phyloP scores from a whole-genome alignment of 2,797 vertebrate genomes.

The Sebastes hopkinsi region DNA sequence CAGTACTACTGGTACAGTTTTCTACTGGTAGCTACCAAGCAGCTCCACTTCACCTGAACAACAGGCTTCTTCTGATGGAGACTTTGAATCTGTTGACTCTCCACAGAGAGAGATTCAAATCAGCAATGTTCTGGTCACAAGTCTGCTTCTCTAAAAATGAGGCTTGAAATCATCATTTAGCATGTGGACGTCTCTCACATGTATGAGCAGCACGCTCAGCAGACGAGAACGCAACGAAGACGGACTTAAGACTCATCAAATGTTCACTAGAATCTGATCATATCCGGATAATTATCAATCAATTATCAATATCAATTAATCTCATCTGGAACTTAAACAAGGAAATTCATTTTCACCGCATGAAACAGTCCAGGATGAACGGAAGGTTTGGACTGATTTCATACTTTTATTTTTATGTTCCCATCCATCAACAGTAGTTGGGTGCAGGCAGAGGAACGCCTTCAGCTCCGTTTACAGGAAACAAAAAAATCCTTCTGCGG shows the following conservation, averaged over 20 bases:
- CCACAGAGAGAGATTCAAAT: conserved; percentile 3
- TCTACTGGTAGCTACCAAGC: not conserved
- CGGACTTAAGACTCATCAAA: not conserved
- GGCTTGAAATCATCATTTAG: conserved; percentile 30
- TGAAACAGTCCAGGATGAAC: not conserved
- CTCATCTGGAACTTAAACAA: not conserved
- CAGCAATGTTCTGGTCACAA: conserved; percentile 34
- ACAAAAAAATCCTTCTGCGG: not conserved
- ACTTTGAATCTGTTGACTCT: not conserved
- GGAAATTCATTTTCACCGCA: not conserved
- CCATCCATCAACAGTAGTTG: not conserved
- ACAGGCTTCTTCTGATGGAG: not conserved
- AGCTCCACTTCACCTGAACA: not conserved
- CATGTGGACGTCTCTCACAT: not conserved
- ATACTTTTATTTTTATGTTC: not conserved
- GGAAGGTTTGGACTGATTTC: not conserved
- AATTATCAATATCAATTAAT: not conserved
- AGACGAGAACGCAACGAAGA: not conserved
- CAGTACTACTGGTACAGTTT: not conserved
- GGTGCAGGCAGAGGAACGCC: too few relatives aligned
- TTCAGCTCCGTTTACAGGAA: not conserved
- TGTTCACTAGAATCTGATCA: not conserved
- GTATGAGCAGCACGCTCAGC: not conserved
- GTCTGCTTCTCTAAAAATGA: conserved; percentile 5
- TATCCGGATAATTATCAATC: not conserved